Evolutionary conservation across 1,140 invertebrate species (phyloP).

Genomic region (Pseudomyrmex concolor): DNA sequence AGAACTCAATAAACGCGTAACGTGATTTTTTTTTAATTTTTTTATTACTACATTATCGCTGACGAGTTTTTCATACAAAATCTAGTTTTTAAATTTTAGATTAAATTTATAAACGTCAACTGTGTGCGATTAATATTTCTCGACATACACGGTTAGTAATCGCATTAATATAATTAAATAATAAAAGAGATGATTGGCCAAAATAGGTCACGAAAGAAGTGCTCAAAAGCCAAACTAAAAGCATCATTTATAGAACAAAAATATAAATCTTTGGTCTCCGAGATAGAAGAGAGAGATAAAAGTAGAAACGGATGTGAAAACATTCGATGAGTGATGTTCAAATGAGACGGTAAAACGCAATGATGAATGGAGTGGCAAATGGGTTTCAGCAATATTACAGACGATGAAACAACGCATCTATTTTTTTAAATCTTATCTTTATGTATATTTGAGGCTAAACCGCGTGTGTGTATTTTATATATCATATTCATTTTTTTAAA

Average conservation of each 20-base stretch:
- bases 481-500: slow-evolving; percentile 43
- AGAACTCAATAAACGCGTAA: background rate
- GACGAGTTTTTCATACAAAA: background rate
- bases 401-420: slow-evolving; percentile 18
- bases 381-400: slow-evolving; percentile 45
- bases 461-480: background rate
- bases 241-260: slow-evolving; percentile 23
- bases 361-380: slow-evolving; percentile 53
- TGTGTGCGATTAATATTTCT: background rate
- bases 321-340: slow-evolving; percentile 30
- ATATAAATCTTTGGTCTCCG: slow-evolving; percentile 14
- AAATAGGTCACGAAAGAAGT: background rate
- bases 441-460: too few relatives aligned
- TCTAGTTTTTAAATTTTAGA: background rate
- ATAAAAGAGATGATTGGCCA: background rate
- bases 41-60: too few relatives aligned
- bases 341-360: slow-evolving; percentile 24
- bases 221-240: slow-evolving; percentile 11
- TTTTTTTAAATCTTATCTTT: slow-evolving; percentile 14
- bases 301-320: slow-evolving; percentile 45
- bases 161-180: slow-evolving; percentile 40
- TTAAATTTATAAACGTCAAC: background rate
- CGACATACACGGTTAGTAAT: background rate
- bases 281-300: slow-evolving; percentile 27
- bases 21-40: background rate